Conservation (phyloP, 2,888 invertebrate genomes). For the Conus canariensis region DNA sequence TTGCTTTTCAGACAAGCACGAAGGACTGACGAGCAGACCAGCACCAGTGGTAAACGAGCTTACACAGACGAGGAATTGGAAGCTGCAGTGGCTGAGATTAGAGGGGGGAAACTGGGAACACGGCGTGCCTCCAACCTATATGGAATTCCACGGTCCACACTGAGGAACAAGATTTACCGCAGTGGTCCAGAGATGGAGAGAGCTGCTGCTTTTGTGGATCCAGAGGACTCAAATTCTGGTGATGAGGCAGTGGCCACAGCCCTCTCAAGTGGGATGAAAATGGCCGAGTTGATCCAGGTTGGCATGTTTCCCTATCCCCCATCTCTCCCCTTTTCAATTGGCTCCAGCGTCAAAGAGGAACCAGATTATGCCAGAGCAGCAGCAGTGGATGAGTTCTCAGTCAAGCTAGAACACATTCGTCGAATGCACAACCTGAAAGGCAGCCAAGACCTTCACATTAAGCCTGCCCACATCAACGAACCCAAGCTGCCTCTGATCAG, state of each 20-base stretch:
- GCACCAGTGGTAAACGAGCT: conserved; percentile 74
- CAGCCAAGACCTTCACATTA: conserved; percentile 60
- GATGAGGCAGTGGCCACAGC: conserved; percentile 41
- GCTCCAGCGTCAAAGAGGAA: conserved; percentile 40
- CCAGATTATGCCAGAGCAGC: conserved; percentile 40
- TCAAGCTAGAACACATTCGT: conserved; percentile 68
- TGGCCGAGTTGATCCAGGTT: conserved; percentile 56
- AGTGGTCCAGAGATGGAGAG: conserved; percentile 75
- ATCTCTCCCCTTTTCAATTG: conserved; percentile 49
- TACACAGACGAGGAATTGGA: conserved; percentile 98
- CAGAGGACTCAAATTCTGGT: conserved; percentile 48
- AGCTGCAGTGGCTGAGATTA: conserved; percentile 95
- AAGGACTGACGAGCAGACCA: conserved; percentile 3
- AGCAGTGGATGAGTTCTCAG: conserved; percentile 49
- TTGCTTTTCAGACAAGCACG: conserved; percentile 29
- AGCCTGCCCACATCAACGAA: conserved; percentile 65
- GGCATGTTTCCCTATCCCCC: conserved; percentile 49
- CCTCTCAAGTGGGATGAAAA: conserved; percentile 47
- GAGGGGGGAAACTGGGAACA: conserved; percentile 94
- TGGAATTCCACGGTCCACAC: conserved; percentile 96
- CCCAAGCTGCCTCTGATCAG: conserved; percentile 75
- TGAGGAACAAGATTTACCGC: conserved; percentile 91
- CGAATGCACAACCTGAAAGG: conserved; percentile 73
- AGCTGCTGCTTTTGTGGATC: conserved; percentile 30
- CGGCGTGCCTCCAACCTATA: conserved; percentile 96